Conservation (phyloP, 2,888 invertebrate genomes). For the Phanerotoma sp. region DNA sequence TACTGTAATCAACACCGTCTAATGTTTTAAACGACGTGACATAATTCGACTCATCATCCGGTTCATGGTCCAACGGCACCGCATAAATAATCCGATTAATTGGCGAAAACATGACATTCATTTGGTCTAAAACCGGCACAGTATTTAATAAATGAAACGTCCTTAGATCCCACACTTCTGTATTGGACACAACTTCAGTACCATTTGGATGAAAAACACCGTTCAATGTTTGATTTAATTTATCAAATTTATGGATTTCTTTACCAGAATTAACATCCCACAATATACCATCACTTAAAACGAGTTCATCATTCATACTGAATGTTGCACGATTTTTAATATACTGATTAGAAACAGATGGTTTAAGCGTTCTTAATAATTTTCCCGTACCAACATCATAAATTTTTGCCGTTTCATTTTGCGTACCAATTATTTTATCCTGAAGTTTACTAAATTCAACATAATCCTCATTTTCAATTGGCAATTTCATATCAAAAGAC, state of each 20-base stretch:
- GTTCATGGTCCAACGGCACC: conserved; percentile 73
- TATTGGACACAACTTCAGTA: conserved; percentile 94
- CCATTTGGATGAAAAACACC: conserved; percentile 97
- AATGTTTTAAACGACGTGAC: conserved; percentile 94
- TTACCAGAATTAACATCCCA: conserved; percentile 89
- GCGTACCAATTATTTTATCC: conserved; percentile 88
- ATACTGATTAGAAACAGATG: conserved; percentile 88
- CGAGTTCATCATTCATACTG: conserved; percentile 89
- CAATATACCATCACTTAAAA: conserved; percentile 89
- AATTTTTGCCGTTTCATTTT: conserved; percentile 78
- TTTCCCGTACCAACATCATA: conserved; percentile 86
- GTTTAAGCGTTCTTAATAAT: conserved; percentile 72
- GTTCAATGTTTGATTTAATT: conserved; percentile 91
- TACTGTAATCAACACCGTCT: conserved; percentile 91
- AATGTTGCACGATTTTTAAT: conserved; percentile 92
- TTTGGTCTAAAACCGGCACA: conserved; percentile 91
- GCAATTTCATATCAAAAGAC: conserved; percentile 55
- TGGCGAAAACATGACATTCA: conserved; percentile 85
- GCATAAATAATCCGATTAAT: conserved; percentile 88
- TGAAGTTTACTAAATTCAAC: conserved; percentile 91
- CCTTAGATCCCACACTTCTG: conserved; percentile 97
- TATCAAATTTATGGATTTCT: conserved; percentile 96
- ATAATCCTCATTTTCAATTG: conserved; percentile 82
- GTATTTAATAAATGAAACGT: conserved; percentile 93
- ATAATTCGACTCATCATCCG: conserved; percentile 73